phyloP scores from a whole-genome alignment of 2,888 invertebrate genomes.

The Nymphalis urticae region DNA sequence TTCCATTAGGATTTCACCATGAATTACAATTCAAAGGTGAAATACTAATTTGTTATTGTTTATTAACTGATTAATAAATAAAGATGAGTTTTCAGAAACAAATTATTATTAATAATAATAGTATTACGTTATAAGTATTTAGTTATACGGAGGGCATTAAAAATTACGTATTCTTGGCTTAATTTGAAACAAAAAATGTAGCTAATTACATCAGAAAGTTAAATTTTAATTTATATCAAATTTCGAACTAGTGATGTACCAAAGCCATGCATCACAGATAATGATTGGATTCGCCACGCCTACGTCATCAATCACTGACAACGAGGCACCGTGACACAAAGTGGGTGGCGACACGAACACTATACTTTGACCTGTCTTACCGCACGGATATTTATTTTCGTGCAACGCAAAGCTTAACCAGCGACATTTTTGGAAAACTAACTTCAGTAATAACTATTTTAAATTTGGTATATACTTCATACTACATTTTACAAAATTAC shows the following conservation, averaged over 20 bases:
- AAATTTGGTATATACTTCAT: no score
- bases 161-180: no score
- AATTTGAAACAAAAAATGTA: not conserved
- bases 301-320: slow-evolving; percentile 78
- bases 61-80: no score
- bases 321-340: slow-evolving; percentile 59
- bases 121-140: not conserved
- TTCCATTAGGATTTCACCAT: not conserved
- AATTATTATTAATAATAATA: not conserved
- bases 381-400: not conserved
- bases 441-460: no score
- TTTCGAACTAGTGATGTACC: slow-evolving; percentile 68
- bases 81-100: no score
- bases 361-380: slow-evolving; percentile 53
- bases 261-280: slow-evolving; percentile 79
- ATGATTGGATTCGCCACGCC: slow-evolving; percentile 81
- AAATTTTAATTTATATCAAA: slow-evolving; percentile 25
- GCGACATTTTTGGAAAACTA: no score
- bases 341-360: slow-evolving; percentile 54
- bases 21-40: not conserved
- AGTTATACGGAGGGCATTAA: not conserved
- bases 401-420: not conserved
- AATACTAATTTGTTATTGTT: not conserved
- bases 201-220: not conserved
- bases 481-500: no score